A percentile compares a stretch with the other conserved stretches of the same genome.
These are phyloP conservation scores for Hylaea fasciaria DNA, from an alignment of 2,888 invertebrate species.

Conservation along the genomic window DNA sequence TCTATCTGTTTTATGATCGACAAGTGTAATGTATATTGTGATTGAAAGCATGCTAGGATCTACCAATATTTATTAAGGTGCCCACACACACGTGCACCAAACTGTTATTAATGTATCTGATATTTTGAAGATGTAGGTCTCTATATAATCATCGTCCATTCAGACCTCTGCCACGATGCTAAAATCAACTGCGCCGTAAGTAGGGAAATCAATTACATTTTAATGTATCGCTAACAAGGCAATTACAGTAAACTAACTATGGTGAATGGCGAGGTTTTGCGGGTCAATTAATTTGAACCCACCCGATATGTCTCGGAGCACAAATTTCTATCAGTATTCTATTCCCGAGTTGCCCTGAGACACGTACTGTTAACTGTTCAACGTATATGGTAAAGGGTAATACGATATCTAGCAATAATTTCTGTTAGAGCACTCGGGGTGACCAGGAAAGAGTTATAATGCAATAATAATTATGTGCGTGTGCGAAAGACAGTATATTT, in stretches of 20 bases:
- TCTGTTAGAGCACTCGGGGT: slow-evolving; percentile 30
- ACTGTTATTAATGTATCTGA: slow-evolving; percentile 4
- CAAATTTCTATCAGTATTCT: slow-evolving; percentile 45
- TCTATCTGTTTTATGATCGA: slow-evolving; percentile 20
- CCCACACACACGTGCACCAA: slow-evolving; percentile 2
- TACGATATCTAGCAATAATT: slow-evolving; percentile 43
- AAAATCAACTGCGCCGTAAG: slow-evolving; percentile 21
- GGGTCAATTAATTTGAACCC: slow-evolving; percentile 48
- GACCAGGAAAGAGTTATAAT: slow-evolving; percentile 38
- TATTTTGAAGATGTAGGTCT: slow-evolving; percentile 9
- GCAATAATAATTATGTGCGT: slow-evolving; percentile 27
- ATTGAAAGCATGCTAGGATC: slow-evolving; percentile 3
- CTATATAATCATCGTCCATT: slow-evolving; percentile 18
- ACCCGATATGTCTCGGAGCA: slow-evolving; percentile 45
- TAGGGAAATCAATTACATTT: slow-evolving; percentile 31
- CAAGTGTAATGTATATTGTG: slow-evolving; percentile 11
- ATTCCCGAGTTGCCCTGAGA: slow-evolving; percentile 40
- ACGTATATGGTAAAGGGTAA: slow-evolving; percentile 42
- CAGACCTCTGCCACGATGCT: slow-evolving; percentile 20
- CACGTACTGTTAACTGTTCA: slow-evolving; percentile 43
- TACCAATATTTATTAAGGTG: slow-evolving; percentile 4
- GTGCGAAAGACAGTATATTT: slow-evolving; percentile 1
- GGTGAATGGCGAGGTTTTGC: slow-evolving; percentile 41
- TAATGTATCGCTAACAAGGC: slow-evolving; percentile 45
- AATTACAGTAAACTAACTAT: slow-evolving; percentile 41